A percentile compares a stretch with the other conserved stretches of the same genome.
Conservation (phyloP, 1,140 invertebrate genomes). For the Diorhabda elongata region DNA sequence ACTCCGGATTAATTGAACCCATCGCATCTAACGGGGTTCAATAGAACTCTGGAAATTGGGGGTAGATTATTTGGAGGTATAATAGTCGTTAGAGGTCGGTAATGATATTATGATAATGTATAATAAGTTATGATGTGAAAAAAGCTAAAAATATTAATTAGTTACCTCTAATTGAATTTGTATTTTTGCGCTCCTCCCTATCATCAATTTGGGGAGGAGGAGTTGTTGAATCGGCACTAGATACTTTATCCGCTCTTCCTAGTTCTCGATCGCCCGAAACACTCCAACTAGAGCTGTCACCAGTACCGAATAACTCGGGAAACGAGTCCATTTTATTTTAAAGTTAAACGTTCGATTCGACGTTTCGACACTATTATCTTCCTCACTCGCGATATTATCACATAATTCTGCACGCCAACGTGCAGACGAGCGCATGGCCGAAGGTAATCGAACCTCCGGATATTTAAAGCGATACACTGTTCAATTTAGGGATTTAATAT, state of each 20-base stretch:
- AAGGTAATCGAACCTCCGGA: constrained; percentile 12
- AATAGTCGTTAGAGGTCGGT: too few relatives aligned
- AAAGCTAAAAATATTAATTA: too few relatives aligned
- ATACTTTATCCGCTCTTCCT: constrained; percentile 28
- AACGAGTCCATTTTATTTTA: constrained; percentile 45
- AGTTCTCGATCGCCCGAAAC: constrained; percentile 30
- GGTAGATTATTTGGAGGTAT: too few relatives aligned
- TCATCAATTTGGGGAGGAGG: constrained; percentile 42
- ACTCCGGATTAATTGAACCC: too few relatives aligned
- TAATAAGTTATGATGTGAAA: constrained; percentile 35
- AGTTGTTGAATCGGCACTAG: constrained; percentile 39
- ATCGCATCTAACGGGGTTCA: too few relatives aligned
- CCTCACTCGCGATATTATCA: constrained; percentile 1
- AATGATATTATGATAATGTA: too few relatives aligned
- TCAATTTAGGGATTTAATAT: too few relatives aligned
- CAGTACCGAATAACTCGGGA: constrained; percentile 41
- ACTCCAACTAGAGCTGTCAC: constrained; percentile 40
- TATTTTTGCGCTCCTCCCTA: constrained; percentile 55
- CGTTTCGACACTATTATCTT: not conserved
- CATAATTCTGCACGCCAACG: constrained; percentile 17
- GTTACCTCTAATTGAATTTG: constrained; percentile 58
- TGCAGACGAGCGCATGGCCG: constrained; percentile 38
- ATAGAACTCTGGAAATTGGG: too few relatives aligned
- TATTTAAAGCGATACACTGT: too few relatives aligned
- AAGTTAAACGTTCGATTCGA: constrained; percentile 37